Evolutionary conservation across 2,888 invertebrate species (phyloP), one percentile per base, ranked within the genome.

Genomic region (Melipona bicolor): DNA sequence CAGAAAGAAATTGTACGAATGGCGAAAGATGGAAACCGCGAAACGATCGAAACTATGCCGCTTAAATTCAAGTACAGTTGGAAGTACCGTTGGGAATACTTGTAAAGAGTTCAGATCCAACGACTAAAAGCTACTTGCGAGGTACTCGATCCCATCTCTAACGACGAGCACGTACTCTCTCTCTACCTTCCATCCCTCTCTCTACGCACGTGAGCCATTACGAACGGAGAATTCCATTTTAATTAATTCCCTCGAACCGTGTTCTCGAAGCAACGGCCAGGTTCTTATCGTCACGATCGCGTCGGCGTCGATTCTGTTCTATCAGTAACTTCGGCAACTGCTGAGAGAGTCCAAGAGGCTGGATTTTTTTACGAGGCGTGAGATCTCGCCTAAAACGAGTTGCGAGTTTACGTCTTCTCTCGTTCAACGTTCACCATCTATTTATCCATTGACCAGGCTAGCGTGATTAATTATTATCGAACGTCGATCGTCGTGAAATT

Each of bases 181-280:
- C 50, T 32, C 54, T 50, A 15, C 52, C 70, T 56, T 21, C 43
- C 24, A 59, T 71, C 36, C n/a, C 32, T 19, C 36, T 70, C 69
- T 71, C 68, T 59, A 86, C 82, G 80, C 80, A 83, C 80, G 72
- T 78, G 65, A 54, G 59, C 61, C 71, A 52, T 78, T 71, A 59
- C 59, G 62, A 62, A 61, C 50, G 77, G 86, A 86, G 89, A 90
- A 93, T 93, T 92, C 93, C 92, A 89, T 92, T 93, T 93, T 93
- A 93, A 93, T 93, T 93, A 93, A 92, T 93, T 93, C 83, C 79
- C 79, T 77, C 81, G 76, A 77, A 73, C 76, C 78, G 62, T 83
- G 79, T 86, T 81, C 70, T 77, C 52, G 70, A 69, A 54, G 3
- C 49, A 24, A 21, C 64, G 50, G 74, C 69, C 68, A 73, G 74